Conservation (phyloP, 2,113 vertebrate species). For the Syrmaticus mikado region DNA sequence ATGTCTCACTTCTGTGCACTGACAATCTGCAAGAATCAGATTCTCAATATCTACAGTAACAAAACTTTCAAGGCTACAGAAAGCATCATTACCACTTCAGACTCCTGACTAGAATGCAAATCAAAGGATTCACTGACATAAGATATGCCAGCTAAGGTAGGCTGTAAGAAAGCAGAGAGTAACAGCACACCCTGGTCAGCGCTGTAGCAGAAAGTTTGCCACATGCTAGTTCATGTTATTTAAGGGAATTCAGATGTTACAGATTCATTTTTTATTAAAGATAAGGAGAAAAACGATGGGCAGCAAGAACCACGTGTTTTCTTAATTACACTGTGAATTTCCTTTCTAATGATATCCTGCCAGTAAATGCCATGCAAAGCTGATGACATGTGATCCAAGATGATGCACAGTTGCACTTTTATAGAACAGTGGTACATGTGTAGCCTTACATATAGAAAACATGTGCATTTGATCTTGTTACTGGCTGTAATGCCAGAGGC, state of each 20-base stretch:
- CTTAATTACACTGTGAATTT: not conserved
- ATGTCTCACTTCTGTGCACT: not conserved
- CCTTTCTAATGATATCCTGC: not conserved
- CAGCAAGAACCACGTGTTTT: conserved; percentile 10
- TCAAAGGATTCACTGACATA: not conserved
- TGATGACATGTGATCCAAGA: conserved; percentile 42
- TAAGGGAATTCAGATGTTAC: conserved; percentile 13
- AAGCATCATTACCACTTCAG: conserved; percentile 47
- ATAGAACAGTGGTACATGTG: conserved; percentile 25
- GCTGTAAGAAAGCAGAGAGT: not conserved
- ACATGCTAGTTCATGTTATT: not conserved
- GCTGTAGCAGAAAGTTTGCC: not conserved
- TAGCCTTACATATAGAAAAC: conserved; percentile 18
- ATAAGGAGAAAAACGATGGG: not conserved
- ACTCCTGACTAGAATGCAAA: conserved; percentile 8
- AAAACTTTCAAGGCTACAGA: conserved; percentile 12
- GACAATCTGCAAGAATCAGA: not conserved
- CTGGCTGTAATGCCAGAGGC: conserved; percentile 25
- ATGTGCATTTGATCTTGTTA: not conserved
- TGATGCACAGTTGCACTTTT: conserved; percentile 48
- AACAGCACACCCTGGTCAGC: not conserved
- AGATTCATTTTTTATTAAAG: not conserved
- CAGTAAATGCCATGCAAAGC: conserved; percentile 36
- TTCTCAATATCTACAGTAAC: conserved; percentile 14
- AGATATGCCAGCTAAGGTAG: not conserved